Base-by-base conservation (phyloP, 2,113 vertebrate species). In the Pelobates fuscus region DNA sequence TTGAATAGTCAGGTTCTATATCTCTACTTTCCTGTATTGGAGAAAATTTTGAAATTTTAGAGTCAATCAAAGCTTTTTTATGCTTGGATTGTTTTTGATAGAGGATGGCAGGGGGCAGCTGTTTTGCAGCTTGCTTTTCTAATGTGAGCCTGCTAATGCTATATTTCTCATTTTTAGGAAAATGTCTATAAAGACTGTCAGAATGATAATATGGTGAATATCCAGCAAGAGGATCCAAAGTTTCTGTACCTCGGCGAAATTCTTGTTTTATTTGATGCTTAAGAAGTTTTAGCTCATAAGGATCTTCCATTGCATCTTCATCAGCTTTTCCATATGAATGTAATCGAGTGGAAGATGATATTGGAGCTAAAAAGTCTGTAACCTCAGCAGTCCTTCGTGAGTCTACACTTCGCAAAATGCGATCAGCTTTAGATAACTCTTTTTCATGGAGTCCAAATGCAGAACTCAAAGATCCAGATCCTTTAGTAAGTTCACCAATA, bases 211-310 rank as follows among this genome's bases (percentile, higher is more conserved):
- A 98, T 26, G 97, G 96, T 10, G 97, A 93, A 18, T 95, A 86
- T 5, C 94, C 92, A 71, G 95, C 88, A 52, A 99, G 89, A 77
- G 96, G 96, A 75, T 99, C 98, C 30, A 99, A 83, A 62, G 92
- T 93, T 67, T 98, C 97, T 18, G 94, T 87, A 55, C 98, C 97
- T 80, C 97, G 91, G 46, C 96, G 93, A 80, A 99, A 99, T 80
- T 99, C 98, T 70, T 99, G 98, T 60, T 99, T 99, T 78, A 99
- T 99, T 83, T 99, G 98, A 58, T 99, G 97, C 80, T 99, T 98
- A 62, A 99, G 87, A 70, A 99, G 91, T 77, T 98, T 99, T 62
- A 99, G 84, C 79, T 99, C 98, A 83, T 98, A 99, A 14, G 98
- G 96, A 25, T 99, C 98, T 71, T 99, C 97, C 96, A 99, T 99